Conservation (phyloP, 2,113 vertebrate species). For the Climacteris rufus region DNA sequence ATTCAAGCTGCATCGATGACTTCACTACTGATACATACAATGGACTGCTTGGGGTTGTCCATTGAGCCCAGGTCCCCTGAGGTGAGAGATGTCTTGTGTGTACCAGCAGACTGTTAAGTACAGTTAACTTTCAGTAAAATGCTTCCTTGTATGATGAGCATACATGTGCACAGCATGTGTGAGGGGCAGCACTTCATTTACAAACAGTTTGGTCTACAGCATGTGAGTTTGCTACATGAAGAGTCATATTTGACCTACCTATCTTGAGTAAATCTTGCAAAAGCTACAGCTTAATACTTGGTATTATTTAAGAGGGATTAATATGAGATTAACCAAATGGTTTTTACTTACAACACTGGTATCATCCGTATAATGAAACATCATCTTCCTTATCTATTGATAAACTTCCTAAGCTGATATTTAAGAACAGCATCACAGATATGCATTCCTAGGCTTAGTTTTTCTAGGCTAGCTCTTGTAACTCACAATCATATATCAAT, state of each 20-base stretch:
- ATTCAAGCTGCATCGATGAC: background rate
- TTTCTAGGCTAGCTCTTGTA: background rate
- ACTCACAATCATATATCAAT: background rate
- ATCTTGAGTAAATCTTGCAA: background rate
- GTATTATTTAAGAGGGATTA: background rate
- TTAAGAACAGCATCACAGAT: background rate
- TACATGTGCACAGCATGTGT: background rate
- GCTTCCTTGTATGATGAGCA: background rate
- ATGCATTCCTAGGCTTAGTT: background rate
- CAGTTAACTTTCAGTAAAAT: background rate
- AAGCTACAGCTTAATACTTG: background rate
- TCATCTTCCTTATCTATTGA: background rate
- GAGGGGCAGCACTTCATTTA: background rate
- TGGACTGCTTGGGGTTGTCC: background rate
- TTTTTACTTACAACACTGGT: background rate
- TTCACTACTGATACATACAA: background rate
- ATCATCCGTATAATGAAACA: background rate
- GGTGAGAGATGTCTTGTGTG: background rate
- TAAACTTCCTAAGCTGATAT: background rate
- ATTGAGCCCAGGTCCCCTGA: background rate
- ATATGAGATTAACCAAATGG: background rate
- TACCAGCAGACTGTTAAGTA: background rate
- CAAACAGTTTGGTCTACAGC: background rate
- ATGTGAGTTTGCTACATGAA: background rate
- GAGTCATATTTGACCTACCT: background rate